Evolutionary conservation across 1,140 invertebrate genomes (phyloP).

Genomic region (Drosophila varians): DNA sequence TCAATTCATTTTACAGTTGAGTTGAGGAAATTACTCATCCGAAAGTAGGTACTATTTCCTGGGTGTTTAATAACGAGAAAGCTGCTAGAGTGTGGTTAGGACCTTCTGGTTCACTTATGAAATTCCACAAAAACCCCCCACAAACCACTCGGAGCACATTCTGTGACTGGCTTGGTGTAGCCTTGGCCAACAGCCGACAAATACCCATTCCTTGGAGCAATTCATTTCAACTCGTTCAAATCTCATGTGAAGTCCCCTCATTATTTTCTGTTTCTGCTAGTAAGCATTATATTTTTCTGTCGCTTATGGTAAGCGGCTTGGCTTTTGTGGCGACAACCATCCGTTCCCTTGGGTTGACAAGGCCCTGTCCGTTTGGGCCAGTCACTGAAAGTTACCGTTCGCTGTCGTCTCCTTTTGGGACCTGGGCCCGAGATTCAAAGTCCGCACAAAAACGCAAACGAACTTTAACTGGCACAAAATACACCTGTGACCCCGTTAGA

Average conservation of each 20-base stretch:
- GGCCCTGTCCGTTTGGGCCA: constrained; percentile 34
- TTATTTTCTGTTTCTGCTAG: constrained; percentile 31
- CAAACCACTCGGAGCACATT: constrained; percentile 8
- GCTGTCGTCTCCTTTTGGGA: constrained; percentile 26
- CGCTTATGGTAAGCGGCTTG: constrained; percentile 33
- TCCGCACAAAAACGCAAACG: constrained; percentile 24
- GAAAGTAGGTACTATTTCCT: not conserved
- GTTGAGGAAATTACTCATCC: not conserved
- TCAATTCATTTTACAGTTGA: not conserved
- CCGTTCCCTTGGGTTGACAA: constrained; percentile 20
- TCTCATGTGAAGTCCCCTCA: constrained; percentile 42
- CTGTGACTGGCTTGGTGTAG: too few species aligned
- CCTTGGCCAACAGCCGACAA: constrained; percentile 4
- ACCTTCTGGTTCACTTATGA: constrained; percentile 1
- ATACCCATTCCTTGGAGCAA: constrained; percentile 10
- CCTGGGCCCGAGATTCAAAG: constrained; percentile 8
- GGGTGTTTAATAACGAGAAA: not conserved
- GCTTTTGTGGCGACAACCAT: constrained; percentile 2
- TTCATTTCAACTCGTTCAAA: constrained; percentile 44
- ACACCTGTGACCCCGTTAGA: constrained; percentile 71
- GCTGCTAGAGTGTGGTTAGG: constrained; percentile 3
- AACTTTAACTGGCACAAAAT: constrained; percentile 71
- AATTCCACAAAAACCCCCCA: constrained; percentile 16
- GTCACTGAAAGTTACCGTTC: constrained; percentile 19
- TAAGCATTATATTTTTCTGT: constrained; percentile 43